Conservation (phyloP, 2,888 invertebrate species). For the Aphodius granarius region DNA sequence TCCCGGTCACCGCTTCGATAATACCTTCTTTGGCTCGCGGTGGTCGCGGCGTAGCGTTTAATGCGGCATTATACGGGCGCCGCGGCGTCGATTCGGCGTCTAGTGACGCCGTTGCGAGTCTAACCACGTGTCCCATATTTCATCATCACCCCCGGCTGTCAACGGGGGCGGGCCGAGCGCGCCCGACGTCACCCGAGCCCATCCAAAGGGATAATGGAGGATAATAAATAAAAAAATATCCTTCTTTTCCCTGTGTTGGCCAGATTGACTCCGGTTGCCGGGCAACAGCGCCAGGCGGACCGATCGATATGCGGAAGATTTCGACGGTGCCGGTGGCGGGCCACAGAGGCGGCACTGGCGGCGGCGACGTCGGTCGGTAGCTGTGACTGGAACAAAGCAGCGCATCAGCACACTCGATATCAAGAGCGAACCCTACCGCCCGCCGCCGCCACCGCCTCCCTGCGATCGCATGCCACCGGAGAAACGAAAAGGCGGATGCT, state of each 20-base stretch:
- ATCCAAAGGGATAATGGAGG: constrained; percentile 52
- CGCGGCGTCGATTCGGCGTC: constrained; percentile 56
- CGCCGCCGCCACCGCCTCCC: constrained; percentile 1
- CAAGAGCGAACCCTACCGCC: neutral
- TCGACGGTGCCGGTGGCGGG: constrained; percentile 41
- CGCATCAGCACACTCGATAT: constrained; percentile 22
- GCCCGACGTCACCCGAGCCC: constrained; percentile 45
- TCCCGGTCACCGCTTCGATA: too few species aligned
- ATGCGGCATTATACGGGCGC: constrained; percentile 53
- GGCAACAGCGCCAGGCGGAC: constrained; percentile 52
- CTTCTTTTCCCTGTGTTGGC: constrained; percentile 55
- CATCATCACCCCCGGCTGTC: constrained; percentile 63
- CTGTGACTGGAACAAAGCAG: constrained; percentile 46
- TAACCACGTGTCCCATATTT: constrained; percentile 75
- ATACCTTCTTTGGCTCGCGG: too few species aligned
- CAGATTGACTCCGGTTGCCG: constrained; percentile 62
- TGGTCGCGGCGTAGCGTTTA: constrained; percentile 34
- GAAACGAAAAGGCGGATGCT: neutral
- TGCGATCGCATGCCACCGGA: neutral
- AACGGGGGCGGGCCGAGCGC: constrained; percentile 40
- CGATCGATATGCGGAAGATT: constrained; percentile 59
- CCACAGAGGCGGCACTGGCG: constrained; percentile 41
- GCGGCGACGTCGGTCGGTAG: constrained; percentile 40
- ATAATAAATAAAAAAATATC: constrained; percentile 56
- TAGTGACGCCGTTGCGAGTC: constrained; percentile 72